These are phyloP conservation scores for Yasuhikotakia modesta DNA, from an alignment of 2,797 vertebrate genomes.

Conservation along the genomic window DNA sequence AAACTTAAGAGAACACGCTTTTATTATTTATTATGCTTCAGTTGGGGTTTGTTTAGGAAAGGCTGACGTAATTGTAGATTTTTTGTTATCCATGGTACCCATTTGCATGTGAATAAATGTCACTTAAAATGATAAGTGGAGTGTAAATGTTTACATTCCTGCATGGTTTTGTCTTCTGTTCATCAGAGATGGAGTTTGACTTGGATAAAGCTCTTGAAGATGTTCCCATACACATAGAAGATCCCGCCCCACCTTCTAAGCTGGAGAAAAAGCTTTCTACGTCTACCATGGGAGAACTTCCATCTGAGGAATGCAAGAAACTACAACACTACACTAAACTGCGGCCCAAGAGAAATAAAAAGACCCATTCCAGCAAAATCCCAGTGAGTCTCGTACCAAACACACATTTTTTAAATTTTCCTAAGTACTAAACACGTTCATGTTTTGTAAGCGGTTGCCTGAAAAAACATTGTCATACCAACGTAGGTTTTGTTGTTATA, in stretches of 20 bases:
- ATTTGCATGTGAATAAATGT: background rate
- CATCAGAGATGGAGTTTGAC: slow-evolving; percentile 97
- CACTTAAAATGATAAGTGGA: background rate
- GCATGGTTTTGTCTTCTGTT: slow-evolving; percentile 22
- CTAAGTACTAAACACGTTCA: background rate
- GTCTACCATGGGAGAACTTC: slow-evolving; percentile 82
- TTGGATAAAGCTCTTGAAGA: slow-evolving; percentile 95
- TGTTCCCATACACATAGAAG: slow-evolving; percentile 89
- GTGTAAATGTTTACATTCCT: background rate
- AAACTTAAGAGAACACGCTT: too few relatives aligned
- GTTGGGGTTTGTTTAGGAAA: background rate
- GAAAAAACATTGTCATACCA: background rate
- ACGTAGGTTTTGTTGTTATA: background rate
- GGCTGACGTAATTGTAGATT: background rate
- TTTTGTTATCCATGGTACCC: background rate
- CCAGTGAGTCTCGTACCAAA: slow-evolving; percentile 78
- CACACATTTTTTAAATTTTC: too few relatives aligned
- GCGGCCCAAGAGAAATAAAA: slow-evolving; percentile 91
- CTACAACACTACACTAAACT: slow-evolving; percentile 96
- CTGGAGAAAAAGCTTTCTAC: slow-evolving; percentile 82
- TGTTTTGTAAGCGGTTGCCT: background rate
- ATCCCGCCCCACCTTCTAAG: slow-evolving; percentile 73
- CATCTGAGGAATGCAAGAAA: slow-evolving; percentile 92
- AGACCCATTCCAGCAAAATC: slow-evolving; percentile 87
- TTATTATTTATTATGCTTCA: too few relatives aligned